A percentile compares a stretch with the other conserved stretches of the same genome.
These are phyloP conservation scores for Trilocha varians DNA, from an alignment of 2,888 invertebrate species.

Conservation along the genomic window DNA sequence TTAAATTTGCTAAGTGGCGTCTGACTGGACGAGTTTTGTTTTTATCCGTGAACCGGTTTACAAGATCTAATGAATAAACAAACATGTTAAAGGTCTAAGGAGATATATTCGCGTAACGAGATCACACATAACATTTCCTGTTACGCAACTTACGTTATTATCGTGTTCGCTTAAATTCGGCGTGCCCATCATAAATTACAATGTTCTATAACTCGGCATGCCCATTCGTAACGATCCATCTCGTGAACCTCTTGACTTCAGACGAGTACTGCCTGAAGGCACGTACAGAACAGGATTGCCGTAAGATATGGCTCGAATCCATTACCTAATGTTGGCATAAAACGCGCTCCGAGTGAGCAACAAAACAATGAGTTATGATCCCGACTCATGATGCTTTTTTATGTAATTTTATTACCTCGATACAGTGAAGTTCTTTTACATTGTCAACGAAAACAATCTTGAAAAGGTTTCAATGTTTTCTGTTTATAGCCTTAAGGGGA, in stretches of 20 bases:
- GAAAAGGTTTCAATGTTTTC: conserved; percentile 32
- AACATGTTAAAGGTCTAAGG: not conserved
- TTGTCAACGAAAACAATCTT: conserved; percentile 10
- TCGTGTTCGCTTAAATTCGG: not conserved
- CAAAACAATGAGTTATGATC: conserved; percentile 65
- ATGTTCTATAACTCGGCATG: conserved; percentile 1
- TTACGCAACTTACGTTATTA: not conserved
- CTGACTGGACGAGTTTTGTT: too few relatives aligned
- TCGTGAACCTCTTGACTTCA: conserved; percentile 1
- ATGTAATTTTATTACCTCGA: conserved; percentile 57
- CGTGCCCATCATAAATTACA: not conserved
- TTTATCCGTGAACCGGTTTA: too few relatives aligned
- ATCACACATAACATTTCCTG: not conserved
- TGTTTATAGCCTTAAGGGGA: too few relatives aligned
- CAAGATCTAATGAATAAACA: not conserved
- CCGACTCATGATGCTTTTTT: conserved; percentile 50
- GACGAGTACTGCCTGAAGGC: conserved; percentile 10
- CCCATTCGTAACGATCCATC: conserved; percentile 2
- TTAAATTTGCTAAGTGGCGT: too few relatives aligned
- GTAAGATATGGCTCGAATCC: conserved; percentile 49
- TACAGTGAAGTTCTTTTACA: conserved; percentile 28
- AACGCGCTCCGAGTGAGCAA: conserved; percentile 36
- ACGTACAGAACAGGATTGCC: conserved; percentile 31
- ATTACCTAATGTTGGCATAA: conserved; percentile 62
- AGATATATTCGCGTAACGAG: not conserved